Conservation (phyloP, 2,797 vertebrate genomes). For the Strix occidentalis region DNA sequence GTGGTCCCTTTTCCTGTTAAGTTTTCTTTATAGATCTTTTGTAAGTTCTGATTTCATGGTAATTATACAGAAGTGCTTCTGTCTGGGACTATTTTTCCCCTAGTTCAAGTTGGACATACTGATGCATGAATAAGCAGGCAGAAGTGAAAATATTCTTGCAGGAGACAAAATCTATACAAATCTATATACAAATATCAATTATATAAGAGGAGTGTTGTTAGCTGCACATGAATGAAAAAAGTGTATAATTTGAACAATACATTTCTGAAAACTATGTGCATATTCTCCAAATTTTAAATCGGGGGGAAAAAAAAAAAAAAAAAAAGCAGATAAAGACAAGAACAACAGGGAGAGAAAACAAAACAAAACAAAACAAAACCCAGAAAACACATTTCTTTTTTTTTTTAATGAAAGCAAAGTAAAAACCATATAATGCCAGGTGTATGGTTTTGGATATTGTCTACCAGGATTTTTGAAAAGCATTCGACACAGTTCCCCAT, state of each 20-base stretch:
- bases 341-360: not conserved
- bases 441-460: not conserved
- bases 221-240: not conserved
- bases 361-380: not conserved
- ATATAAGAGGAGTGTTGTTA: not conserved
- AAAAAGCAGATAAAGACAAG: not conserved
- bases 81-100: not conserved
- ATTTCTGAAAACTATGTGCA: not conserved
- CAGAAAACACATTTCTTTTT: too few relatives aligned
- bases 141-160: not conserved
- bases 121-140: not conserved
- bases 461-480: too few relatives aligned
- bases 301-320: not conserved
- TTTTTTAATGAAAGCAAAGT: not conserved
- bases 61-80: not conserved
- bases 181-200: not conserved
- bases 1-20: not conserved
- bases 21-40: not conserved
- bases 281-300: not conserved
- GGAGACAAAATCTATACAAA: not conserved
- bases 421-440: not conserved
- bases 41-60: not conserved
- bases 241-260: not conserved
- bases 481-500: too few relatives aligned
- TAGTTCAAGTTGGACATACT: not conserved